A percentile compares a stretch with the other conserved stretches of the same genome.
Evolutionary conservation across 2,797 vertebrate species (phyloP).

Genomic region (Linurgus olivaceus): DNA sequence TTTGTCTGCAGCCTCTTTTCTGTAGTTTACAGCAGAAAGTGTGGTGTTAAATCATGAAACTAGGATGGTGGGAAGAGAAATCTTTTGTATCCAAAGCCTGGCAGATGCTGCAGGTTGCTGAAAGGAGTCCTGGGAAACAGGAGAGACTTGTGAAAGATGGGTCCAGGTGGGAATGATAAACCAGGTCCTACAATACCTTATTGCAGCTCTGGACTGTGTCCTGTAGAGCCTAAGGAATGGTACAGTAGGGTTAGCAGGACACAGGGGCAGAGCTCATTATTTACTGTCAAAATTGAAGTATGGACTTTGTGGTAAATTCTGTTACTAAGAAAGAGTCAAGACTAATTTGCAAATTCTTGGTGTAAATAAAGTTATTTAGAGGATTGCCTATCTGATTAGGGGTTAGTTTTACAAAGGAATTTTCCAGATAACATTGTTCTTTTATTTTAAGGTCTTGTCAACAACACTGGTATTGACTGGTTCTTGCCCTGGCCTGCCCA

Average conservation of each 20-base stretch:
- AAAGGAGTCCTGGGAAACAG: not conserved
- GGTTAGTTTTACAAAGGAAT: not conserved
- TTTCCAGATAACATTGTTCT: not conserved
- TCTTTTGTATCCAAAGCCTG: not conserved
- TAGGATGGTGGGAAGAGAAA: not conserved
- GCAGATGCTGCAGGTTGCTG: not conserved
- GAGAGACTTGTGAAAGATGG: fast-evolving
- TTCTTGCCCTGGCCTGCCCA: slow-evolving; percentile 94
- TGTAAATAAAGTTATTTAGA: not conserved
- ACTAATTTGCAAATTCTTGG: not conserved
- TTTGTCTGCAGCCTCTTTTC: not conserved
- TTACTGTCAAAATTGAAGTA: not conserved
- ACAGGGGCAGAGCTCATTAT: not conserved
- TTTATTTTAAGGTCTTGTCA: slow-evolving; percentile 87
- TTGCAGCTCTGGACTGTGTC: not conserved
- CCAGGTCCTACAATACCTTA: not conserved
- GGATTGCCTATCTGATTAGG: not conserved
- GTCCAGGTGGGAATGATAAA: not conserved
- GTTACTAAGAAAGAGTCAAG: not conserved
- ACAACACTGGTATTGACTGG: slow-evolving; percentile 98
- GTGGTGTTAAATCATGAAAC: not conserved
- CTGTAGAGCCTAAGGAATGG: not conserved
- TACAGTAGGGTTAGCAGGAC: not conserved
- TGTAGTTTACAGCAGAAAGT: not conserved
- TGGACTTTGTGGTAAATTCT: not conserved